phyloP scores from a whole-genome alignment of 2,797 vertebrate species.

The Phataginus tricuspis region DNA sequence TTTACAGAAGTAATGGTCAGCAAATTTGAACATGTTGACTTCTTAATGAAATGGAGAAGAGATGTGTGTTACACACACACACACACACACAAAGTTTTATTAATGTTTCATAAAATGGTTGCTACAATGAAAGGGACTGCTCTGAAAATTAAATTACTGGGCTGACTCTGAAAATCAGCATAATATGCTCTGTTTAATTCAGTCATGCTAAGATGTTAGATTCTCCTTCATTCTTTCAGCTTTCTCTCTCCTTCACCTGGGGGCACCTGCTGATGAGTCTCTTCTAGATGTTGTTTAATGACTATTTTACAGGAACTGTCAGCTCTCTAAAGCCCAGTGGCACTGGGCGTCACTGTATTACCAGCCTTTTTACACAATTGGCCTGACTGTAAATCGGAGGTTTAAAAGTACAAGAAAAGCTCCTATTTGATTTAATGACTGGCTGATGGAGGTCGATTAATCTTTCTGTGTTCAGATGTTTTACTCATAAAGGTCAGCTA shows the following conservation, averaged over 20 bases:
- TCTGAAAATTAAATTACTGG: slow-evolving; percentile 91
- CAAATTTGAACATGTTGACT: slow-evolving; percentile 85
- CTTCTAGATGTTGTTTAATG: slow-evolving; percentile 92
- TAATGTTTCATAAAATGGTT: slow-evolving; percentile 91
- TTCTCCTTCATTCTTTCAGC: slow-evolving; percentile 89
- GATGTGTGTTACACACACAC: slow-evolving; percentile 81
- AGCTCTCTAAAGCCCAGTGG: slow-evolving; percentile 89
- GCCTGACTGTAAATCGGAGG: slow-evolving; percentile 86
- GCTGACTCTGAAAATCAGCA: slow-evolving; percentile 90
- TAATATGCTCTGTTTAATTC: slow-evolving; percentile 91
- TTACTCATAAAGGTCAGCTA: slow-evolving; percentile 84
- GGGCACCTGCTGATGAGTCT: slow-evolving; percentile 92
- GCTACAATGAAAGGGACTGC: slow-evolving; percentile 90
- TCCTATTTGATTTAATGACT: slow-evolving; percentile 89
- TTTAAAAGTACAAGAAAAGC: slow-evolving; percentile 87
- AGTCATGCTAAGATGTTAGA: slow-evolving; percentile 90
- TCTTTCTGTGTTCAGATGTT: slow-evolving; percentile 85
- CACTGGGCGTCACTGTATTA: slow-evolving; percentile 87
- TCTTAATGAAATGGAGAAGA: slow-evolving; percentile 87
- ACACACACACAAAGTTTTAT: slow-evolving; percentile 87
- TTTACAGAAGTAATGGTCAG: slow-evolving; percentile 86
- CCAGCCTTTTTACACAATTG: slow-evolving; percentile 88
- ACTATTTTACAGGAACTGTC: slow-evolving; percentile 91
- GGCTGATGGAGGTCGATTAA: slow-evolving; percentile 83
- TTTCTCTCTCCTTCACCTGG: slow-evolving; percentile 90